Evolutionary conservation across 2,797 vertebrate species (phyloP).

Genomic region (Oceanodroma leucorhoa): DNA sequence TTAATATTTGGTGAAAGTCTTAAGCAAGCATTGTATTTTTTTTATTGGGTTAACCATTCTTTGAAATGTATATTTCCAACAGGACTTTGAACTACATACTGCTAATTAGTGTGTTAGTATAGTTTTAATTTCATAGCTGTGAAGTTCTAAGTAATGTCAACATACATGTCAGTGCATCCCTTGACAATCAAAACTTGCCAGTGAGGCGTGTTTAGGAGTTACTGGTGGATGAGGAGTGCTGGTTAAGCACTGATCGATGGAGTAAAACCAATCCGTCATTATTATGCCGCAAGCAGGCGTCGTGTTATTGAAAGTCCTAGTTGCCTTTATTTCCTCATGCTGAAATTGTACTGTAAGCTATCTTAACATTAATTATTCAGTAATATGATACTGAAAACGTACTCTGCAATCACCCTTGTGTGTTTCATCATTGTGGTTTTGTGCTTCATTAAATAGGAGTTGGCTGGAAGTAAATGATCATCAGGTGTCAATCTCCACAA

Average conservation of each 20-base stretch:
- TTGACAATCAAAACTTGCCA: not conserved
- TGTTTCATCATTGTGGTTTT: constrained; percentile 53
- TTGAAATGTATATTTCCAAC: not conserved
- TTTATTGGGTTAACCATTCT: not conserved
- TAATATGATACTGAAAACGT: constrained; percentile 41
- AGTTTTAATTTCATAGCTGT: not conserved
- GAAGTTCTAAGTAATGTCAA: not conserved
- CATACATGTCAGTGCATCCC: not conserved
- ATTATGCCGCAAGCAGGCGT: not conserved
- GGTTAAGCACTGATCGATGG: not conserved
- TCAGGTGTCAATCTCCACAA: constrained; percentile 39
- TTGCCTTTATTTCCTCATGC: constrained; percentile 20
- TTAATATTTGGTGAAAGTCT: not conserved
- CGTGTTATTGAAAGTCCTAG: constrained; percentile 28
- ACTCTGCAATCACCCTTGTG: constrained; percentile 37
- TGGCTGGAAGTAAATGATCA: constrained; percentile 69
- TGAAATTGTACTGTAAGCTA: constrained; percentile 18
- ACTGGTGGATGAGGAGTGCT: not conserved
- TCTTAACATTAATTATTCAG: constrained; percentile 58
- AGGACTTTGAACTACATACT: not conserved
- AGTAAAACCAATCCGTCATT: not conserved
- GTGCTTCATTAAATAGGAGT: constrained; percentile 71
- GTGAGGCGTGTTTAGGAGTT: not conserved
- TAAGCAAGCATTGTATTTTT: not conserved
- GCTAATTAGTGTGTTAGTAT: not conserved